A percentile compares a stretch with the other conserved stretches of the same genome.
Evolutionary conservation across 2,797 vertebrate species (phyloP).

Genomic region (Gorsachius magnificus): DNA sequence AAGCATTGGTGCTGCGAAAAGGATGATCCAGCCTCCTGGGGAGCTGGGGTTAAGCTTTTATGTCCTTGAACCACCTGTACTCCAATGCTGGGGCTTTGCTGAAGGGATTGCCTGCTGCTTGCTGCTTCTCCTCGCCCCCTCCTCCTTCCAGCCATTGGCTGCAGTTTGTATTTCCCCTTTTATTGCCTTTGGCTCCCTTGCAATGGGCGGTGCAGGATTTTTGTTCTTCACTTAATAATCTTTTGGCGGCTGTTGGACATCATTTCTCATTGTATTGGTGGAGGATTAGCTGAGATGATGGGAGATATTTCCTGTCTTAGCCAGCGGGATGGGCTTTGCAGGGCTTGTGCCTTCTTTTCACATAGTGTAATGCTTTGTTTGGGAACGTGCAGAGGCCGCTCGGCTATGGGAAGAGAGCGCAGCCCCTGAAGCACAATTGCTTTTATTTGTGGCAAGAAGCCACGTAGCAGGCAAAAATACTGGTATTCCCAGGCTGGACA

Average conservation of each 20-base stretch:
- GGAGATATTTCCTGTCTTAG: constrained; percentile 78
- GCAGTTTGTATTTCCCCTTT: constrained; percentile 55
- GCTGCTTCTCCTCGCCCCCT: background rate
- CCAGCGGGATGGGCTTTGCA: constrained; percentile 72
- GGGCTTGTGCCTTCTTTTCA: constrained; percentile 68
- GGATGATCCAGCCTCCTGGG: background rate
- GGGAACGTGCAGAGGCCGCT: constrained; percentile 71
- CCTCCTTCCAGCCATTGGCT: constrained; percentile 36
- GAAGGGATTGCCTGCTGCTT: background rate
- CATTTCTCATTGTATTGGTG: constrained; percentile 78
- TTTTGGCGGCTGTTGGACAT: constrained; percentile 67
- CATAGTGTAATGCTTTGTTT: constrained; percentile 69
- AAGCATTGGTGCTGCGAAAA: fast-evolving
- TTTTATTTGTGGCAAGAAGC: background rate
- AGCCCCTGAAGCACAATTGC: background rate
- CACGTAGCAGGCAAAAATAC: background rate
- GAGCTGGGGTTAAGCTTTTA: background rate
- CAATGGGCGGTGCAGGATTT: constrained; percentile 70
- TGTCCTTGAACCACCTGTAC: background rate
- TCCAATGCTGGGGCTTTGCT: background rate
- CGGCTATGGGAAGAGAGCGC: background rate
- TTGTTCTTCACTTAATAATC: constrained; percentile 75
- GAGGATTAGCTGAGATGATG: constrained; percentile 75
- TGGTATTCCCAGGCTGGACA: constrained; percentile 3
- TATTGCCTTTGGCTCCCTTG: constrained; percentile 75